phyloP scores from a whole-genome alignment of 2,797 vertebrate species.

The Zalophus californianus region DNA sequence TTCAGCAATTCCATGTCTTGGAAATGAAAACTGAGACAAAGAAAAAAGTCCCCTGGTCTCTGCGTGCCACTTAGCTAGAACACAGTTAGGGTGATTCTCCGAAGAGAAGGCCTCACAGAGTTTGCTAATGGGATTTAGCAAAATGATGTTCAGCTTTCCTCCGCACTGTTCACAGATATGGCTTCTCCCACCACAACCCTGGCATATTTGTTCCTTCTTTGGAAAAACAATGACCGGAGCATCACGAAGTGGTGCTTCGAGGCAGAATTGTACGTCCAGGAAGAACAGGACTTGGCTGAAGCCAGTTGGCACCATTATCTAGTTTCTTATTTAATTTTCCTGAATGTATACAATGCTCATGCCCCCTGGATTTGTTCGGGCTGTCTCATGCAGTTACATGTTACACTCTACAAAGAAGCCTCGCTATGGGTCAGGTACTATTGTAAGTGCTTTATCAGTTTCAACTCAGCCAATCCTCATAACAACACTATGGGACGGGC shows the following conservation, averaged over 20 bases:
- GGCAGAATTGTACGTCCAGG: not conserved
- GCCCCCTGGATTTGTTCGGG: not conserved
- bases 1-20: conserved; percentile 39
- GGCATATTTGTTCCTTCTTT: not conserved
- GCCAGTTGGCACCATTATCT: not conserved
- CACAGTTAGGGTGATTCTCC: conserved; percentile 24
- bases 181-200: not conserved
- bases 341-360: fast-evolving
- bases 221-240: not conserved
- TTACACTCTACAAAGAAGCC: not conserved
- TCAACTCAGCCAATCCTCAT: not conserved
- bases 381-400: not conserved
- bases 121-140: conserved; percentile 55
- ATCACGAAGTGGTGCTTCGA: not conserved
- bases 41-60: not conserved
- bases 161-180: not conserved
- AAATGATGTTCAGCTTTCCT: conserved; percentile 26
- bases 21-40: conserved; percentile 71
- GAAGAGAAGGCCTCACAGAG: conserved; percentile 57
- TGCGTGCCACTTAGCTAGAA: conserved; percentile 49
- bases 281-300: not conserved
- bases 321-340: not conserved
- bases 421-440: not conserved
- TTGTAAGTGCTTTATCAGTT: not conserved
- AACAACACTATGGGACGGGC: not conserved